A percentile compares a stretch with the other conserved stretches of the same genome.
Conservation (phyloP, 2,797 vertebrate genomes). For the Coranthus polyacanthus region DNA sequence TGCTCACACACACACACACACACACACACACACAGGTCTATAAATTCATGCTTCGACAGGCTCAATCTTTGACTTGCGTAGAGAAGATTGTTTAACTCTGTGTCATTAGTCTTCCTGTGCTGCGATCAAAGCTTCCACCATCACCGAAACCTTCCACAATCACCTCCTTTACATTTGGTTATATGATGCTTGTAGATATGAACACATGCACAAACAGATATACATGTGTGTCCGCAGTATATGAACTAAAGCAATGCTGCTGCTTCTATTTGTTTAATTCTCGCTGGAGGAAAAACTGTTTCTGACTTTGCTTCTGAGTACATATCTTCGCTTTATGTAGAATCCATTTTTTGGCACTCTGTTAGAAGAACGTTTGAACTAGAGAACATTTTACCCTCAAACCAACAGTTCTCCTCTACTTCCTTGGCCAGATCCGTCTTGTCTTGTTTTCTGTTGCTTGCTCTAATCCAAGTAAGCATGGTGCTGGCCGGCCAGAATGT, state of each 20-base stretch:
- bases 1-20: background rate
- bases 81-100: background rate
- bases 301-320: too few relatives aligned
- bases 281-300: too few relatives aligned
- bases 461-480: conserved; percentile 40
- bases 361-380: too few relatives aligned
- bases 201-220: too few relatives aligned
- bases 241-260: too few relatives aligned
- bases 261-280: too few relatives aligned
- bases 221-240: too few relatives aligned
- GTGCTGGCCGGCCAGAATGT: conserved; percentile 35
- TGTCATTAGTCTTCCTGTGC: background rate
- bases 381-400: conserved; percentile 4
- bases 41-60: background rate
- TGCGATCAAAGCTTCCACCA: background rate
- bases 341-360: background rate
- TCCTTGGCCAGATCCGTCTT: conserved; percentile 19
- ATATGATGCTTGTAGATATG: background rate
- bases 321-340: background rate
- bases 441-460: conserved; percentile 36
- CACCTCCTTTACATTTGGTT: background rate
- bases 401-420: background rate
- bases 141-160: background rate
- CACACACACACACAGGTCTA: background rate
- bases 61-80: background rate